These are phyloP conservation scores for Oxyteleia sp. DNA, from an alignment of 2,888 invertebrate genomes.

Conservation along the genomic window DNA sequence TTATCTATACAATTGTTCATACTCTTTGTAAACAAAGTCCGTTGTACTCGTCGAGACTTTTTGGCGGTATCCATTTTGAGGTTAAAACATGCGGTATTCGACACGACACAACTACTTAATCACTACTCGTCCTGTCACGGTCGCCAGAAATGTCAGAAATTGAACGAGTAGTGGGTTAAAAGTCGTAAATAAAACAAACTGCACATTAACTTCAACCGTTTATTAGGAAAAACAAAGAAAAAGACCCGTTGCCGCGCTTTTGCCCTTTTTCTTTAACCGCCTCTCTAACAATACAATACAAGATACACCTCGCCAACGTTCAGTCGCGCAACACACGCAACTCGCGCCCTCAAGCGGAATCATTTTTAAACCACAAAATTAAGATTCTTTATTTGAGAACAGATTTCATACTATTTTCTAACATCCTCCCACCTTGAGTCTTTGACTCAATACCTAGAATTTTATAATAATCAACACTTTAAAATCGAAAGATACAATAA, in stretches of 20 bases:
- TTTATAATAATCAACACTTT: background rate
- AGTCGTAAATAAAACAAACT: no score
- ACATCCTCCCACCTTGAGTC: slow-evolving; percentile 17
- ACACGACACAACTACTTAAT: slow-evolving; percentile 13
- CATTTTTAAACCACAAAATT: no score
- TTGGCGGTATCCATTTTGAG: slow-evolving; percentile 58
- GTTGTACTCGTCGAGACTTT: slow-evolving; percentile 47
- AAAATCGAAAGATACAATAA: slow-evolving; percentile 1
- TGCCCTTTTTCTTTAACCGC: no score
- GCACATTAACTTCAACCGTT: no score
- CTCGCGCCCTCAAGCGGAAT: no score
- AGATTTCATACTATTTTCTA: background rate
- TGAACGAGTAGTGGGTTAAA: background rate
- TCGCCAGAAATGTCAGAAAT: slow-evolving; percentile 12
- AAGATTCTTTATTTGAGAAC: no score
- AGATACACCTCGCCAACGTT: no score
- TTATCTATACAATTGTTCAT: slow-evolving; percentile 52
- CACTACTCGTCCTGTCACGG: slow-evolving; percentile 32
- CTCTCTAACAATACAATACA: no score
- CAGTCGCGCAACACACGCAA: no score
- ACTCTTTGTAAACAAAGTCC: slow-evolving; percentile 49
- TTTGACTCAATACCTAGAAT: slow-evolving; percentile 13
- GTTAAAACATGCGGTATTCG: slow-evolving; percentile 3
- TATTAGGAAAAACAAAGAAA: no score
- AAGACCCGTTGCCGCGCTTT: no score